Conservation (phyloP, 2,888 invertebrate genomes). For the Tethea ocularis region DNA sequence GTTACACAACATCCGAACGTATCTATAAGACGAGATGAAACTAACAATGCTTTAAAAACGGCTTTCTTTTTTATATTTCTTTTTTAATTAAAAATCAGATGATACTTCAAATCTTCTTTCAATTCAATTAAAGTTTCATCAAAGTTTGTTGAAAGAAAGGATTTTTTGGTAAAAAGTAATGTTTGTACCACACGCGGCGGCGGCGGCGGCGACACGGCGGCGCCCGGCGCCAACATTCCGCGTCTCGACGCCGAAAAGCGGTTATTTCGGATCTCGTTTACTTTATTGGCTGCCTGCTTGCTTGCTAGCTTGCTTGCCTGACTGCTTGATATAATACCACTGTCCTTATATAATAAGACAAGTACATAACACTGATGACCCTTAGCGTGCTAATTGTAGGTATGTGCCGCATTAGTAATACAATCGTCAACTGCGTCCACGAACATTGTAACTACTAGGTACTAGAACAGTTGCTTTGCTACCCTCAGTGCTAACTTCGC, state of each 20-base stretch:
- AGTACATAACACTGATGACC: not conserved
- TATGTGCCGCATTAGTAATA: not conserved
- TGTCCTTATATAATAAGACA: not conserved
- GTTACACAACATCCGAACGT: no score
- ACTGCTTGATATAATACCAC: not conserved
- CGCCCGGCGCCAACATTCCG: slow-evolving; percentile 40
- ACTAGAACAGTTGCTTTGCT: no score
- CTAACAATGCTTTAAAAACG: no score
- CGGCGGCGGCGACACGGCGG: slow-evolving; percentile 2
- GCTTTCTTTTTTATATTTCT: no score
- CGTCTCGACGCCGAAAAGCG: slow-evolving; percentile 3
- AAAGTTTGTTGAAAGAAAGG: no score
- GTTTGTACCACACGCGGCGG: not conserved
- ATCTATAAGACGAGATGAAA: no score
- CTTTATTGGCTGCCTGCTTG: not conserved
- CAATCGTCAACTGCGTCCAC: no score
- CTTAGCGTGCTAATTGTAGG: not conserved
- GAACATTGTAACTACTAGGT: no score
- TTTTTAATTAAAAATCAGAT: no score
- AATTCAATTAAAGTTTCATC: no score
- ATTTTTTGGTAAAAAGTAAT: not conserved
- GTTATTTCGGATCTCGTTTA: not conserved
- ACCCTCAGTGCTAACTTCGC: no score
- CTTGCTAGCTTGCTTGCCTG: not conserved
- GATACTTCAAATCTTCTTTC: no score